Evolutionary conservation across 2,797 vertebrate species (phyloP), one percentile per base, ranked within the genome.

Genomic region (Hafferia zeledoni): DNA sequence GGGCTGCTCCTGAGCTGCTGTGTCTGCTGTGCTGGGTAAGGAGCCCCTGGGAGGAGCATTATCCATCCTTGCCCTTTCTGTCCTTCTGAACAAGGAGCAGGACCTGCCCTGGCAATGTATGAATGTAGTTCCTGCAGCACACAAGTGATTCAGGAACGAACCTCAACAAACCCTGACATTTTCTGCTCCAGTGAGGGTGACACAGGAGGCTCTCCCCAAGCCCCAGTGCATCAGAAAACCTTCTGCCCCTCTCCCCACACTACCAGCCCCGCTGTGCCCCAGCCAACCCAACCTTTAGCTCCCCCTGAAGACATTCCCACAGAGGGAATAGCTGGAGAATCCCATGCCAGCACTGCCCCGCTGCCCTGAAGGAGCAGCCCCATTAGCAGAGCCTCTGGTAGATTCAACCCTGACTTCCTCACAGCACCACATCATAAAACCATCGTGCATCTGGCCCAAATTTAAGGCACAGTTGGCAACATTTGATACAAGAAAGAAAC

Each of bases 401-500:
- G 79, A 89, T 74, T 94, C 94, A 96, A 90, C 87, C 92, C 96
- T 96, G 94, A 92, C 93, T 97, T 95, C 97, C 94, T 90, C 95
- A 91, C 24, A 23, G 95, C 52, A 96, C 97, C 96, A 96, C 95
- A 93, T 97, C 97, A 96, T 95, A 96, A 97, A 98, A 93, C 93
- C 96, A 95, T 95, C 22, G 5, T 47, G 92, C 96, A 95, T 94
- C 95, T 98, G 97, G 97, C 94, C 95, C 96, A 95, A 83, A 96
- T 96, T 96, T 95, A 92, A 96, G 97, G 94, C 97, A 96, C 96
- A 95, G 94, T 96, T 97, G 97, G 97, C 71, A 76, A 93, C 89
- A 96, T 96, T 95, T 95, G 97, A 96, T 96, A 97, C 53, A 91
- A 97, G 95, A 96, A 97, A 96, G 96, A 97, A 98, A 97, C 96